Conservation (phyloP, 2,888 invertebrate species). For the Eledone cirrhosa region DNA sequence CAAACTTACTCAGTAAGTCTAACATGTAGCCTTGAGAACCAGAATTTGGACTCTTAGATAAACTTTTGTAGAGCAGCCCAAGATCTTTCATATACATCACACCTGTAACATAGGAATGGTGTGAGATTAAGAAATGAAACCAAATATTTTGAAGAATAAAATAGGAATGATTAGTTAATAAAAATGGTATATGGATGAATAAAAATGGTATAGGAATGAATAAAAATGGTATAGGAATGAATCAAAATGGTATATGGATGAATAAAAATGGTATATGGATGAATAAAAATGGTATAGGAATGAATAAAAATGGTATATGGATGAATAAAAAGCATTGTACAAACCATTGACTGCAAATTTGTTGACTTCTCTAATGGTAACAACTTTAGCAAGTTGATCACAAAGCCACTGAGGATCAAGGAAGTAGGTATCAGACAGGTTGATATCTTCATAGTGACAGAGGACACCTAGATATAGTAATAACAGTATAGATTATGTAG, state of each 20-base stretch:
- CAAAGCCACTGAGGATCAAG: constrained; percentile 98
- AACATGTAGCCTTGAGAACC: constrained; percentile 80
- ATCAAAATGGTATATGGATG: too few relatives aligned
- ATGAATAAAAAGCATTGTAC: neutral
- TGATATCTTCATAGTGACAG: constrained; percentile 69
- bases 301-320: too few relatives aligned
- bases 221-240: too few relatives aligned
- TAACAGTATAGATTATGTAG: constrained; percentile 18
- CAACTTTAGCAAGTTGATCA: constrained; percentile 95
- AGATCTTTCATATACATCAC: constrained; percentile 94
- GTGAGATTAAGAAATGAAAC: too few relatives aligned
- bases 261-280: too few relatives aligned
- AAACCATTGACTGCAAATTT: constrained; percentile 87
- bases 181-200: too few relatives aligned
- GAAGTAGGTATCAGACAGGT: constrained; percentile 83
- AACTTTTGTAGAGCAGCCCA: constrained; percentile 91
- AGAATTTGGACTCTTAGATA: constrained; percentile 62
- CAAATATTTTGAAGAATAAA: too few relatives aligned
- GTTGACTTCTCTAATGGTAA: constrained; percentile 96
- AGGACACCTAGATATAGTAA: constrained; percentile 85
- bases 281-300: too few relatives aligned
- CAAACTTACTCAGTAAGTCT: constrained; percentile 93
- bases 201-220: too few relatives aligned
- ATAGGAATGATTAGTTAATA: too few relatives aligned
- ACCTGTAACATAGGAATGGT: constrained; percentile 67